A percentile compares a stretch with the other conserved stretches of the same genome.
These are phyloP conservation scores for Zelostemma sp. DNA, from an alignment of 1,140 invertebrate species.

Conservation along the genomic window DNA sequence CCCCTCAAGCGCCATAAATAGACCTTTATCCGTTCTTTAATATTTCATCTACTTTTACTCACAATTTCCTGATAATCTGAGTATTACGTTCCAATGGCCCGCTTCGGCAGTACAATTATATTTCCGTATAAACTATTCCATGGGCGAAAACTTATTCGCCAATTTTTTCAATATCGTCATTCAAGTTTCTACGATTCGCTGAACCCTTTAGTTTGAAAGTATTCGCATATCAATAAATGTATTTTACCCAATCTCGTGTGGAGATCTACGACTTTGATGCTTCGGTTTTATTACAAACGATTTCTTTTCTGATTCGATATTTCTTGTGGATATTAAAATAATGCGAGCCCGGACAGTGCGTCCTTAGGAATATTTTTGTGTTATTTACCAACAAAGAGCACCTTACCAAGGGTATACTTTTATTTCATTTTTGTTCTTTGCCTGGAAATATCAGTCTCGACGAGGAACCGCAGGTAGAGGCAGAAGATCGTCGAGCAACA, in stretches of 20 bases:
- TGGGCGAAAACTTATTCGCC: too few species aligned
- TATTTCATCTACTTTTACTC: too few species aligned
- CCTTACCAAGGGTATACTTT: constrained; percentile 28
- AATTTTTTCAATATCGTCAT: too few species aligned
- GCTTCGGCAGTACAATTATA: too few species aligned
- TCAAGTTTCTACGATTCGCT: too few species aligned
- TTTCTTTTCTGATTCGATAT: not conserved
- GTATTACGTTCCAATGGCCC: too few species aligned
- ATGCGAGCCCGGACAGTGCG: not conserved
- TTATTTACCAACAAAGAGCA: not conserved
- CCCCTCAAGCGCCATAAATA: constrained; percentile 28
- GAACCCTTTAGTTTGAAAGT: too few species aligned
- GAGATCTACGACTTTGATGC: too few species aligned
- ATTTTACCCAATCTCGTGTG: too few species aligned
- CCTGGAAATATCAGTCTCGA: constrained; percentile 20
- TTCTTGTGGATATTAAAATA: not conserved
- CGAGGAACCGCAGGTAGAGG: not conserved
- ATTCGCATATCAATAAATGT: too few species aligned
- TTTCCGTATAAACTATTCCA: too few species aligned
- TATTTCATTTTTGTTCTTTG: constrained; percentile 35
- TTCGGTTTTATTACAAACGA: not conserved
- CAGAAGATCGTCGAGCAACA: not conserved
- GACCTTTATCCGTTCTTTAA: not conserved
- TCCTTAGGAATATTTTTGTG: not conserved
- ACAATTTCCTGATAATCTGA: too few species aligned